phyloP scores from a whole-genome alignment of 2,888 invertebrate species.

The Caenorhabditis parvicauda region DNA sequence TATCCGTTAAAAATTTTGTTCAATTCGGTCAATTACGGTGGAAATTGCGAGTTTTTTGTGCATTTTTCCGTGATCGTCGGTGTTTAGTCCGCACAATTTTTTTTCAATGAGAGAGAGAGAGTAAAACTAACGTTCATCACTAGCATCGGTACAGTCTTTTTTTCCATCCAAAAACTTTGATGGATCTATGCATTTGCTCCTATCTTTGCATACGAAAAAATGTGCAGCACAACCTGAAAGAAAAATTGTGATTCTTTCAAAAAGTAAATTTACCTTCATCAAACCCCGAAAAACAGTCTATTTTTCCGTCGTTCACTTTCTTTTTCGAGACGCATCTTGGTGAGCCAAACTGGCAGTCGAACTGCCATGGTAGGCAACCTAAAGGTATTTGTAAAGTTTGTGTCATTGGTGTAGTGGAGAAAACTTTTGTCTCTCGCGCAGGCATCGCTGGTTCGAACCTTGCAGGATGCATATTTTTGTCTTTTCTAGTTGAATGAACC shows the following conservation, averaged over 20 bases:
- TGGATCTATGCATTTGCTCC: conserved; percentile 48
- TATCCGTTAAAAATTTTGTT: no score
- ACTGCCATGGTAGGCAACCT: conserved; percentile 60
- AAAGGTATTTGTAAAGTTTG: conserved; percentile 19
- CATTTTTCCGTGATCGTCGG: no score
- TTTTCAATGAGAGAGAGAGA: not conserved
- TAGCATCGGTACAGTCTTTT: conserved; percentile 60
- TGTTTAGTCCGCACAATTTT: not conserved
- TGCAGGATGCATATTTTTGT: no score
- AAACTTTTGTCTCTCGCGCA: no score
- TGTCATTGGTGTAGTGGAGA: no score
- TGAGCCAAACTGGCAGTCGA: conserved; percentile 58
- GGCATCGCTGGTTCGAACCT: no score
- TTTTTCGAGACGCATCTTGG: conserved; percentile 49
- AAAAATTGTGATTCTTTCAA: not conserved
- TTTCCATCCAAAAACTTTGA: conserved; percentile 43
- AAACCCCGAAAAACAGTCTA: conserved; percentile 56
- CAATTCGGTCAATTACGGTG: no score
- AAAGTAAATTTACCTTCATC: conserved; percentile 46
- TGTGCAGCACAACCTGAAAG: conserved; percentile 50
- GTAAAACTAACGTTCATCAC: conserved; percentile 63
- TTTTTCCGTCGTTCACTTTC: conserved; percentile 46
- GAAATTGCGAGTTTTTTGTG: no score
- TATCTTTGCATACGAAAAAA: conserved; percentile 52
- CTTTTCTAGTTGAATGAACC: no score